These are phyloP conservation scores for Xanthia togata DNA, from an alignment of 2,888 invertebrate species.

Conservation along the genomic window DNA sequence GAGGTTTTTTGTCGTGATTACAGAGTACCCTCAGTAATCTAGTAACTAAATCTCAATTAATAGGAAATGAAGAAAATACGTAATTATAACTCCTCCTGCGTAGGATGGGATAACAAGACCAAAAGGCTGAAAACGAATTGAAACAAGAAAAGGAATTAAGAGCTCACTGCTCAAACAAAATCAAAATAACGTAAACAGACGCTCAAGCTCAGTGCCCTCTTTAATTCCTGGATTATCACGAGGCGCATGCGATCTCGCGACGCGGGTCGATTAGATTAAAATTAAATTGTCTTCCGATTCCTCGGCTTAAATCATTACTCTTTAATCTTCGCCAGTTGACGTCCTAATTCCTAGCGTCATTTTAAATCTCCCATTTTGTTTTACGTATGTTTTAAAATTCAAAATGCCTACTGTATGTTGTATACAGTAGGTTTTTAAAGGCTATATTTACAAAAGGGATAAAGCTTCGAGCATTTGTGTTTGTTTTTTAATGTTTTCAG, in stretches of 20 bases:
- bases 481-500: conserved; percentile 38
- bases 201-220: conserved; percentile 35
- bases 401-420: not conserved
- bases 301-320: conserved; percentile 49
- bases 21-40: not conserved
- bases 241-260: conserved; percentile 48
- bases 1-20: not conserved
- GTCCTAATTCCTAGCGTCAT: conserved; percentile 47
- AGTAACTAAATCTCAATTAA: too few relatives aligned
- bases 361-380: conserved; percentile 44
- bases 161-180: conserved; percentile 17
- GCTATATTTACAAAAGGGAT: conserved; percentile 34
- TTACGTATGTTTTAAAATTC: conserved; percentile 16
- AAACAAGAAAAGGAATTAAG: conserved; percentile 3
- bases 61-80: not conserved
- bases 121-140: not conserved
- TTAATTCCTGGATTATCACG: conserved; percentile 60
- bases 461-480: conserved; percentile 34
- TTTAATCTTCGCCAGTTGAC: conserved; percentile 60
- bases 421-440: not conserved
- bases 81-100: not conserved
- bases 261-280: conserved; percentile 58
- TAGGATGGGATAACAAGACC: not conserved
- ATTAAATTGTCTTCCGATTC: conserved; percentile 65
- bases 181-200: conserved; percentile 49